These are phyloP conservation scores for Aplocera efformata DNA, from an alignment of 2,888 invertebrate species.

Conservation along the genomic window DNA sequence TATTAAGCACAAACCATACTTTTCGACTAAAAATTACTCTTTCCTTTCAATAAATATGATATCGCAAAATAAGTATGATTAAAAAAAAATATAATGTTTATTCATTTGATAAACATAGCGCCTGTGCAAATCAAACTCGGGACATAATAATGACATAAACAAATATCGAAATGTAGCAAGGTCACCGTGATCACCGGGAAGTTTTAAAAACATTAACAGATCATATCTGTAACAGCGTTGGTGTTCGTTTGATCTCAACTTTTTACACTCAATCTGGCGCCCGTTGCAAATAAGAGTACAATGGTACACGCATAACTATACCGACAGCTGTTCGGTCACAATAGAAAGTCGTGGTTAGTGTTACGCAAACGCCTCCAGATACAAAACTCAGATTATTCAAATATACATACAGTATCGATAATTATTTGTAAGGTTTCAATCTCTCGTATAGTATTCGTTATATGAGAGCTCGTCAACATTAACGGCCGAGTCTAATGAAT, in stretches of 20 bases:
- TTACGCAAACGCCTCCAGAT: slow-evolving; percentile 61
- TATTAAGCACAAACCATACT: no score
- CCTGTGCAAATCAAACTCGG: no score
- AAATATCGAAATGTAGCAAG: no score
- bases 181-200: no score
- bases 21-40: no score
- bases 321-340: slow-evolving; percentile 66
- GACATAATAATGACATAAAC: no score
- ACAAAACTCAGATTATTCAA: slow-evolving; percentile 49
- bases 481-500: slow-evolving; percentile 26
- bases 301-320: slow-evolving; percentile 57
- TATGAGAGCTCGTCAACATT: slow-evolving; percentile 21
- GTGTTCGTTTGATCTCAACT: slow-evolving; percentile 17
- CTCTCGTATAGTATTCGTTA: slow-evolving; percentile 18
- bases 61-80: no score
- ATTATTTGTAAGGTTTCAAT: slow-evolving; percentile 14
- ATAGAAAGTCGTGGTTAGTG: slow-evolving; percentile 61
- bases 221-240: no score
- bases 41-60: no score
- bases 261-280: slow-evolving; percentile 39
- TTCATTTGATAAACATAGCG: no score
- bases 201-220: no score
- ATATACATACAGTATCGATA: slow-evolving; percentile 10
- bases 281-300: slow-evolving; percentile 60
- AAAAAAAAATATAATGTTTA: no score